Evolutionary conservation across 2,888 invertebrate species (phyloP), one percentile per base, ranked within the genome.

Genomic region (Endotricha flammealis): DNA sequence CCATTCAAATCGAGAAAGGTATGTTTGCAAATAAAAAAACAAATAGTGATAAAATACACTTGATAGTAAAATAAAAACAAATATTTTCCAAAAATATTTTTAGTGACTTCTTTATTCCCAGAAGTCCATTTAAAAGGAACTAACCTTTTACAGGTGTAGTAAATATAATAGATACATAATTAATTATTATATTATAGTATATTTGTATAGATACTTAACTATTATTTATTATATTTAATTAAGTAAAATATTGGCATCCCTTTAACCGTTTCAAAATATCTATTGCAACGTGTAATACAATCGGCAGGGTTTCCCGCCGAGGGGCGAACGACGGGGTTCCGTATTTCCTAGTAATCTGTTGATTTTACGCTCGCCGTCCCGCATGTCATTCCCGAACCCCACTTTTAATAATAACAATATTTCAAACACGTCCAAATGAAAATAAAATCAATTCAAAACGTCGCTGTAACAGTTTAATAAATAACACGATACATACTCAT

Each of bases 311-410:
- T 69, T 60, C 63, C 48, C 57, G 62, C 63, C 53, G 55, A 50
- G 48, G 61, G 73, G 72, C 63, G 29, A 29, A 22, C 58, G 67
- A 53, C 71, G 67, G 81, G 79, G 72, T 57, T 64, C 74, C 62
- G 63, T 64, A 57, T 57, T 64, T 73, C 62, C 63, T 64, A 57
- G 72, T 85, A 85, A 86, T 86, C 85, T 85, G 85, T 83, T 83
- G 83, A 85, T 85, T 85, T 83, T 83, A 81, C 83, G 81, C 82
- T 77, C 70, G 58, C 69, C 69, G 64, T 59, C 68, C 68, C 64
- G 68, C 65, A 62, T 62, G 62, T 60, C 54, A 50, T 57, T 64
- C 46, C 51, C 58, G 54, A 67, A 69, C 69, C 75, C 74, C 63
- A 61, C 67, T 73, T 83, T 81, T 77, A 81, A 79, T 82, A 81